phyloP scores from a whole-genome alignment of 2,888 invertebrate genomes.

The Oxyscelio sp. region DNA sequence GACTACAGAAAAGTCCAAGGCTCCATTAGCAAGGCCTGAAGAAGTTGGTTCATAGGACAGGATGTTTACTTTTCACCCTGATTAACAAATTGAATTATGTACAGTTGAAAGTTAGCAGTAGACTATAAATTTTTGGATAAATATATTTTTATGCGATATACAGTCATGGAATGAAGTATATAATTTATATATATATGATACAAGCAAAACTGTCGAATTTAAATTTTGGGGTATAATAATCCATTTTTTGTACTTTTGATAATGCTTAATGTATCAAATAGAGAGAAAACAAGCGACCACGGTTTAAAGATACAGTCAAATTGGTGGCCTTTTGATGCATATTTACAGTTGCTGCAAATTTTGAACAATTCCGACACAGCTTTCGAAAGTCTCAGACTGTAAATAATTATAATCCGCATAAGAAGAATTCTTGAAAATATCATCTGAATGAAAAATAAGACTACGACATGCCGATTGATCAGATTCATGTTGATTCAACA shows the following conservation, averaged over 20 bases:
- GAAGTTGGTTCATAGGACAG: constrained; percentile 85
- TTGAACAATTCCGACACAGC: neutral
- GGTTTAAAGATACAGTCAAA: neutral
- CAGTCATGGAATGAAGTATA: constrained; percentile 63
- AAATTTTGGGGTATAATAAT: neutral
- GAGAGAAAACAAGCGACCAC: neutral
- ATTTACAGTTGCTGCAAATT: neutral
- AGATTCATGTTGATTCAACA: constrained; percentile 56
- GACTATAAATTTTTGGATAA: constrained; percentile 84
- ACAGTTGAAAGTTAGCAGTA: constrained; percentile 83
- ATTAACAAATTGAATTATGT: constrained; percentile 76
- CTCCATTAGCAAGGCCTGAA: constrained; percentile 86
- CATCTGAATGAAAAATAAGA: constrained; percentile 17
- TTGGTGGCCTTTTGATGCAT: neutral
- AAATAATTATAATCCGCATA: constrained; percentile 38
- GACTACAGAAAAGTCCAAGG: constrained; percentile 87
- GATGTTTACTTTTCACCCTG: constrained; percentile 48
- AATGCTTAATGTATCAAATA: constrained; percentile 32
- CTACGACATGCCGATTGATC: constrained; percentile 26
- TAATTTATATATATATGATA: neutral
- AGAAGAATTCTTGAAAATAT: constrained; percentile 26
- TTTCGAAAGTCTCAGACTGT: constrained; percentile 69
- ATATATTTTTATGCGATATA: constrained; percentile 85
- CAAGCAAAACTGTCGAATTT: neutral
- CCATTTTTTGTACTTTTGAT: constrained; percentile 61